Evolutionary conservation across 2,113 vertebrate genomes (phyloP).

Genomic region (Bubo scandiacus): DNA sequence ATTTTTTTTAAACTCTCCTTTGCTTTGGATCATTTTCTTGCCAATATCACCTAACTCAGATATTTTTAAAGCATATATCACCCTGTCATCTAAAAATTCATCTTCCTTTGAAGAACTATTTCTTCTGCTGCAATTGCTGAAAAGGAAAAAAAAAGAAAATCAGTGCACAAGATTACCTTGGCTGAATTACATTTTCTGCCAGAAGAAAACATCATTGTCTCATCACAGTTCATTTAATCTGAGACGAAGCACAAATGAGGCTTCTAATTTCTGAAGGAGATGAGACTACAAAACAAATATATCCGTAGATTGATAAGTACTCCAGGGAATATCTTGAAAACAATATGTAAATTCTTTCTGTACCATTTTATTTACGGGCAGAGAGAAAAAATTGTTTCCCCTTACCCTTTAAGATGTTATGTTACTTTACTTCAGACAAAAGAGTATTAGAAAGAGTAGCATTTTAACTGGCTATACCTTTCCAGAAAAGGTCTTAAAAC

Average conservation of each 20-base stretch:
- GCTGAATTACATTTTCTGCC: not conserved
- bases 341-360: not conserved
- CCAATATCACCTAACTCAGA: not conserved
- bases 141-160: not conserved
- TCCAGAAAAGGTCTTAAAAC: not conserved
- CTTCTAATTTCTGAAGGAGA: slow-evolving; percentile 12
- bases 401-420: not conserved
- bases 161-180: not conserved
- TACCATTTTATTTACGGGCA: not conserved
- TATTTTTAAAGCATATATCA: not conserved
- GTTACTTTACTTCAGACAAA: not conserved
- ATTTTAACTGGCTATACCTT: not conserved
- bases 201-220: not conserved
- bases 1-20: not conserved
- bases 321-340: not conserved
- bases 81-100: not conserved
- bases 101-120: not conserved
- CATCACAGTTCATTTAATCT: slow-evolving; percentile 14
- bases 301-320: not conserved
- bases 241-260: not conserved
- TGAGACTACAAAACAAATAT: not conserved
- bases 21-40: not conserved
- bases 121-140: not conserved
- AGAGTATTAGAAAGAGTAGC: not conserved
- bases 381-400: not conserved